Evolutionary conservation across 2,888 invertebrate genomes (phyloP), one percentile per base, ranked within the genome.

Genomic region (Pyrochroa serraticornis): DNA sequence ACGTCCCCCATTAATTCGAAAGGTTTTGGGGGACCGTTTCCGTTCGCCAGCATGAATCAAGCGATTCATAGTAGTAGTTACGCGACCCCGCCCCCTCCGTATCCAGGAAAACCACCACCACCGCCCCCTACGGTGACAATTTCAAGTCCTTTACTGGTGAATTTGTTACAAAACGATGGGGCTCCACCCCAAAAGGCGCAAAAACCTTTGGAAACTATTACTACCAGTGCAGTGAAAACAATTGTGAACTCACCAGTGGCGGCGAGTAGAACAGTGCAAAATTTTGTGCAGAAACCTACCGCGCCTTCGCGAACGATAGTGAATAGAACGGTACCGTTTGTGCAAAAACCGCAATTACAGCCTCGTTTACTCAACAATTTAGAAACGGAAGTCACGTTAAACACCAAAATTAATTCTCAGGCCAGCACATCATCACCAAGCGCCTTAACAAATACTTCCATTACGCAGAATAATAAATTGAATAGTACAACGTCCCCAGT

Each of bases 21-120:
- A 82, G 70, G 85, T 78, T 79, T 85, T 80, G 76, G 81, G 66
- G 81, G 89, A 77, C 83, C 87, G 76, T 94, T 89, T 80, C 93
- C 94, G 37, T 94, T 94, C 78, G 91, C 92, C 72, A 93, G 93
- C 79, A 94, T 95, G 94, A 92, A 93, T 62, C 87, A 93, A 77
- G 92, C 93, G 45, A 89, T 93, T 80, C 92, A 93, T 73, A 85
- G 87, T 72, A 55, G 12, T 41, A 48, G 45, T 56, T 58, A 49
- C 39, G 14, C 60, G 44, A 12, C 60, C 47, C 75, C 74, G 54
- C 66, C 63, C 6, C 77, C 79, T 33, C 69, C 78, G 51, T 75
- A 75, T 22, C 77, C 77, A 1, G 62, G 56, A 1, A 60, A 60
- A 54, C 80, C 81, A 35, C 80, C 79, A 68, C 81, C 79, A 42